Evolutionary conservation across 2,888 invertebrate species (phyloP).

Genomic region (Acleris literana): DNA sequence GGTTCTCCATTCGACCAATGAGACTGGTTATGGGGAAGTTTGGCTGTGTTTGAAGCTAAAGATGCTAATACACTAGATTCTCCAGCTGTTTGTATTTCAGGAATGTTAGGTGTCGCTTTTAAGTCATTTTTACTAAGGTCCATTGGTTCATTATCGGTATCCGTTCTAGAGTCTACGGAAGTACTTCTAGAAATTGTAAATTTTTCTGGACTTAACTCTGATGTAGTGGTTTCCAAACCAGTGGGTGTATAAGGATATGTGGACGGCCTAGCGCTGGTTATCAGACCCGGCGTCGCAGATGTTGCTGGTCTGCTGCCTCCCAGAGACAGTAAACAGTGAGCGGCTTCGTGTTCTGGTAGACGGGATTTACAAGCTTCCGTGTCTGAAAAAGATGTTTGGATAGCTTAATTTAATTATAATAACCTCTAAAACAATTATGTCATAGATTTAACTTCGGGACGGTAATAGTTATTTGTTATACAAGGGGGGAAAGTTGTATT

Average conservation of each 20-base stretch:
- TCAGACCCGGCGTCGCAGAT: slow-evolving; percentile 78
- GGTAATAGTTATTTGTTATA: no score
- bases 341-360: slow-evolving; percentile 93
- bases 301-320: slow-evolving; percentile 84
- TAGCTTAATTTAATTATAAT: background rate
- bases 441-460: no score
- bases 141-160: slow-evolving; percentile 82
- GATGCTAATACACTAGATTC: slow-evolving; percentile 85
- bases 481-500: no score
- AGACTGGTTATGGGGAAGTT: slow-evolving; percentile 81
- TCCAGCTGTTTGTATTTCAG: slow-evolving; percentile 85
- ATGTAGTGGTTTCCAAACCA: slow-evolving; percentile 55
- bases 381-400: slow-evolving; percentile 64
- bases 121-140: slow-evolving; percentile 75
- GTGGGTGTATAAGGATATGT: slow-evolving; percentile 87
- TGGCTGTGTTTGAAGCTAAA: slow-evolving; percentile 85
- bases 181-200: slow-evolving; percentile 52
- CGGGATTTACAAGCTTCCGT: slow-evolving; percentile 87
- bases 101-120: slow-evolving; percentile 60
- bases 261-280: slow-evolving; percentile 85
- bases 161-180: slow-evolving; percentile 59
- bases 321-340: slow-evolving; percentile 90
- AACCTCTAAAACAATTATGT: no score
- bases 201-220: slow-evolving; percentile 62
- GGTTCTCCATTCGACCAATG: slow-evolving; percentile 85